Evolutionary conservation across 2,113 vertebrate species (phyloP).

Genomic region (Edolisoma coerulescens): DNA sequence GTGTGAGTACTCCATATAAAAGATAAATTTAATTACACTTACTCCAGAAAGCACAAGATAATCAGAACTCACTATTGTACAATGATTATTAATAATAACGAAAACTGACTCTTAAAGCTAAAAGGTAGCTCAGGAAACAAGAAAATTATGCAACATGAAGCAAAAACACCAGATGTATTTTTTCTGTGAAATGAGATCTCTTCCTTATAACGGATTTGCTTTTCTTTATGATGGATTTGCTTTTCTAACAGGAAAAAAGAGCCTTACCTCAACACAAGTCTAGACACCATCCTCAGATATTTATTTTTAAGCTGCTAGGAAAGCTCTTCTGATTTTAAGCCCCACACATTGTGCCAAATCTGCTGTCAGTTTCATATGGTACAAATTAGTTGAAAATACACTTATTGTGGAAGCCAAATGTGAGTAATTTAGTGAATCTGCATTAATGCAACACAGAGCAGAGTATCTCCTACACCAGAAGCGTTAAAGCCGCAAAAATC

Average conservation of each 20-base stretch:
- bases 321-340: not conserved
- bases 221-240: not conserved
- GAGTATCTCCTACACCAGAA: not conserved
- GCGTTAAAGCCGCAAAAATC: not conserved
- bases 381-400: slow-evolving; percentile 30
- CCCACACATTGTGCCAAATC: not conserved
- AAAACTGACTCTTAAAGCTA: not conserved
- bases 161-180: not conserved
- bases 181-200: not conserved
- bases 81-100: not conserved
- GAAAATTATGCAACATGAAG: not conserved
- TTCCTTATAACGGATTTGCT: not conserved
- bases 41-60: not conserved
- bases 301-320: slow-evolving; percentile 30
- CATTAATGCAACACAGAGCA: not conserved
- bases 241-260: not conserved
- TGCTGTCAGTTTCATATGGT: slow-evolving; percentile 12
- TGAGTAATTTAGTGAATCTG: not conserved
- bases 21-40: not conserved
- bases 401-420: not conserved
- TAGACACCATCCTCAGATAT: slow-evolving; percentile 12
- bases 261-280: not conserved
- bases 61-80: not conserved
- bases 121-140: not conserved
- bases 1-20: not conserved